phyloP scores from a whole-genome alignment of 2,888 invertebrate genomes.

The Metacarcinus magister region DNA sequence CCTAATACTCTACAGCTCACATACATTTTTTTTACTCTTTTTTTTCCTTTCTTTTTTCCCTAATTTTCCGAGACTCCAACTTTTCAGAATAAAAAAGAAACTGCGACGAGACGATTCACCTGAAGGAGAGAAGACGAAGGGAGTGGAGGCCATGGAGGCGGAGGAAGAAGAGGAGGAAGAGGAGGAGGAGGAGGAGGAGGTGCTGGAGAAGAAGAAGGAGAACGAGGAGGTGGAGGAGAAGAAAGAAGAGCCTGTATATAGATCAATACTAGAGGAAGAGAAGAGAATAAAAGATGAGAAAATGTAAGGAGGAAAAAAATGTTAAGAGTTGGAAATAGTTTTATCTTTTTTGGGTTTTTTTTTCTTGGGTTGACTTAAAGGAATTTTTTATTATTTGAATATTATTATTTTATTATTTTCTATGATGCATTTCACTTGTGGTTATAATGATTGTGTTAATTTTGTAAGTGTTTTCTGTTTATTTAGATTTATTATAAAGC shows the following conservation, averaged over 20 bases:
- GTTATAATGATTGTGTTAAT: too few species aligned
- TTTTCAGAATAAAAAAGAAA: conserved; percentile 71
- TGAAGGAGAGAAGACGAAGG: background rate
- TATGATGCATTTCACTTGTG: too few species aligned
- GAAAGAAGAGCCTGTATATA: background rate
- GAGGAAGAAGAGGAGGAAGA: background rate
- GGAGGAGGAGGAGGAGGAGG: conserved; percentile 48
- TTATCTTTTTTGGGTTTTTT: too few species aligned
- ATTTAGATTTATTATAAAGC: too few species aligned
- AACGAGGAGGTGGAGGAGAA: conserved; percentile 4
- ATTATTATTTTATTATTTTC: too few species aligned
- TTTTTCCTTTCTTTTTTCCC: background rate
- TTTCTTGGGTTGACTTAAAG: background rate
- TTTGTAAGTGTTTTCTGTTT: too few species aligned
- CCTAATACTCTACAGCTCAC: too few species aligned
- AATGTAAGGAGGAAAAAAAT: conserved; percentile 43
- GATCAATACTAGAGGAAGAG: background rate
- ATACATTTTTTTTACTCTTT: background rate
- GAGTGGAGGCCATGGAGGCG: background rate
- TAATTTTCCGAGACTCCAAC: background rate
- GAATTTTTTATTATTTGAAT: background rate
- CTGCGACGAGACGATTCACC: conserved; percentile 62
- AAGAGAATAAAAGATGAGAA: conserved; percentile 55
- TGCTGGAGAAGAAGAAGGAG: background rate
- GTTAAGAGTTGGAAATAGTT: too few species aligned